Evolutionary conservation across 53 echinoderm and acorn worm species (phyloP).

Genomic region (Arbacia lixula): DNA sequence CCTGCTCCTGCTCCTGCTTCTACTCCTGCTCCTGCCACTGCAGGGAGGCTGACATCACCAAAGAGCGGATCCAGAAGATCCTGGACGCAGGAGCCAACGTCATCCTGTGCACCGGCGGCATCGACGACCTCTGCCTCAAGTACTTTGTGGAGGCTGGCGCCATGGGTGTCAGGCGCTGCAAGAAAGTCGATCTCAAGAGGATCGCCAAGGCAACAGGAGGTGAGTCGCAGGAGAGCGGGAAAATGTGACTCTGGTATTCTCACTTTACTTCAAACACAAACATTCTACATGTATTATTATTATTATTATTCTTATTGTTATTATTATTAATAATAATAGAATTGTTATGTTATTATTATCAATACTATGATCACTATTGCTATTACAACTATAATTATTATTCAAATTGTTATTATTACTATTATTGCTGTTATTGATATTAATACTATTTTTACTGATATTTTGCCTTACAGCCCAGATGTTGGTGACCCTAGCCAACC

Average conservation of each 20-base stretch:
- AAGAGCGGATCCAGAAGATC: conserved; percentile 97
- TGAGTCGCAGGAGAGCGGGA: conserved; percentile 10
- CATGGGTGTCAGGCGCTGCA: conserved; percentile 95
- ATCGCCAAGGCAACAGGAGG: conserved; percentile 99
- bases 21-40: not conserved
- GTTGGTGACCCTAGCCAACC: conserved; percentile 88
- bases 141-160: conserved; percentile 98
- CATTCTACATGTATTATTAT: not conserved
- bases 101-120: conserved; percentile 90
- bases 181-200: conserved; percentile 94
- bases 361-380: not conserved
- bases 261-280: not conserved
- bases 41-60: conserved; percentile 98
- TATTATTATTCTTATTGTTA: not conserved
- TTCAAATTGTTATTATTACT: not conserved
- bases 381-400: not conserved
- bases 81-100: conserved; percentile 91
- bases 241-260: not conserved
- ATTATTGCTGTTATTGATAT: not conserved
- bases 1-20: too few relatives aligned
- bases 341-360: not conserved
- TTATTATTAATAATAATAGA: not conserved
- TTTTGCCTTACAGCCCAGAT: conserved; percentile 73
- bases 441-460: not conserved
- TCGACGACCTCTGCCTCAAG: conserved; percentile 98